phyloP scores from a whole-genome alignment of 2,888 invertebrate species.

The Amphimallon solstitiale region DNA sequence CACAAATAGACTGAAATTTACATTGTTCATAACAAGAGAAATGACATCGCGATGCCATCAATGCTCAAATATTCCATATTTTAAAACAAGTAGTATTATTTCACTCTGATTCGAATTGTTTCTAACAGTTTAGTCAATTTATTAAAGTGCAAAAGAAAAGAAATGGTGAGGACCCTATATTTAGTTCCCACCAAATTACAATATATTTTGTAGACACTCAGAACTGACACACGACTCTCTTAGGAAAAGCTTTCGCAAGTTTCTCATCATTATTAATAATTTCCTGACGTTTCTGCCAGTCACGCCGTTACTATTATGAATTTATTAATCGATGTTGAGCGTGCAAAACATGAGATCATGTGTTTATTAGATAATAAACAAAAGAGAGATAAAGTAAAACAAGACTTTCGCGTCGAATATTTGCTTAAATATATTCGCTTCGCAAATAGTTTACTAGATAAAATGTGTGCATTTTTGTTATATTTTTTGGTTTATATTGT shows the following conservation, averaged over 20 bases:
- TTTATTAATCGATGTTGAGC: constrained; percentile 15
- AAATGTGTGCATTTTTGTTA: no score
- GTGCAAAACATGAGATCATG: constrained; percentile 2
- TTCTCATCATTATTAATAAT: constrained; percentile 14
- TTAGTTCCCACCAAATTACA: background rate
- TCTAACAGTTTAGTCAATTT: no score
- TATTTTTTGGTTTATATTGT: no score
- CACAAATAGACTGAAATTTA: no score
- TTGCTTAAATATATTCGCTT: background rate
- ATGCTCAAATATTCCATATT: no score
- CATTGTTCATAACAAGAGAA: no score
- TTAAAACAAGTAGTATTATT: no score
- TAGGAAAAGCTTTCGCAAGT: background rate
- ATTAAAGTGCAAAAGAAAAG: no score
- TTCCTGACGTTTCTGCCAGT: constrained; percentile 13
- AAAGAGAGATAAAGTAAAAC: constrained; percentile 1
- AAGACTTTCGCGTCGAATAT: no score
- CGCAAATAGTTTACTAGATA: no score
- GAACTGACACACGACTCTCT: constrained; percentile 14
- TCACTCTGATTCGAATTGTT: no score
- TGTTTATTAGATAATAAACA: constrained; percentile 3
- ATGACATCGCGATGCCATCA: no score
- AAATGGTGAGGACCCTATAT: background rate
- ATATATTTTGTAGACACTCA: background rate
- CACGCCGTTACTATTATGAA: constrained; percentile 21